Evolutionary conservation across 2,797 vertebrate species (phyloP), one percentile per base, ranked within the genome.

Genomic region (Meda fulgida): DNA sequence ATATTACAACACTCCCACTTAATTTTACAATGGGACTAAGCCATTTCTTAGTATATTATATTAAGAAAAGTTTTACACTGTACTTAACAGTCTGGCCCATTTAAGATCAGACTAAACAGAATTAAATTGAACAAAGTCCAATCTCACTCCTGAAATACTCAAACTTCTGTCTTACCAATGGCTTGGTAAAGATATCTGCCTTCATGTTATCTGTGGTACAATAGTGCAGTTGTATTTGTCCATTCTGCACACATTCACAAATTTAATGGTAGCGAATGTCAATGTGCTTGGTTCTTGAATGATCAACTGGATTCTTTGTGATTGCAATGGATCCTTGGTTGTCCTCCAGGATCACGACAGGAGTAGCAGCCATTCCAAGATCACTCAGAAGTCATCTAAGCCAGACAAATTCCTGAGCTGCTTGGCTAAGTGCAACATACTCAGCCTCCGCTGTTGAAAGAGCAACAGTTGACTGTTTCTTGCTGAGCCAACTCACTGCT

Each of bases 211-310:
- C 46, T 48, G 46, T 48, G 11, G 14, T 4, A 48, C 14, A 58
- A 13, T 11, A 11, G 0, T 43, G 10, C 14, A 89, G 34, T 81
- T 87, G 19, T 16, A 88, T 85, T 76, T 89, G 88, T 11, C 87
- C 85, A 88, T 88, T 89, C 79, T 88, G 83, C 65, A 91, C 81
- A 92, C 86, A 90, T 82, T 90, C 86, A 88, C 53, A 18, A 29
- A 89, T 89, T 85, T 89, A 90, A 2, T 91, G 89, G 13, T 90
- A 86, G 11, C 23, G 36, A 88, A 89, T 90, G 86, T 90, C 89
- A 58, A 87, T 89, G 85, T 91, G 84, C 11, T 90, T 90, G 0
- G 89, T 91, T 11, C 84, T 85, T 51, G 76, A 86, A 31, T 89
- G 84, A n/a, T 89, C 36, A 7, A 88, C 78, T 43, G 40, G 40